Conservation (phyloP, 2,888 invertebrate species). For the Clepsis dumicolana region DNA sequence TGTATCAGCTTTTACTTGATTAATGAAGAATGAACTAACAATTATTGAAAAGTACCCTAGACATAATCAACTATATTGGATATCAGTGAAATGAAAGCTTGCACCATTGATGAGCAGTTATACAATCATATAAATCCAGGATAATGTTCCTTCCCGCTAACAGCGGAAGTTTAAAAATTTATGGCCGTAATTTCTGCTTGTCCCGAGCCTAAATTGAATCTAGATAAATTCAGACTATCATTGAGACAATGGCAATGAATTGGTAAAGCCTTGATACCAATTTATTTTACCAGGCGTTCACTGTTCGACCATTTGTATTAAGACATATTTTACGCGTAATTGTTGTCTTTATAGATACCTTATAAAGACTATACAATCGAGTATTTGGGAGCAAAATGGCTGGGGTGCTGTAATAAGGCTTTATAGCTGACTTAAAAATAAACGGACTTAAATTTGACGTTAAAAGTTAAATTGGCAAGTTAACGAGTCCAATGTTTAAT, state of each 20-base stretch:
- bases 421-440: background rate
- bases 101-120: no score
- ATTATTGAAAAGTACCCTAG: no score
- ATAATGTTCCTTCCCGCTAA: background rate
- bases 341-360: background rate
- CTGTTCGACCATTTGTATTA: background rate
- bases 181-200: background rate
- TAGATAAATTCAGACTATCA: background rate
- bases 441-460: background rate
- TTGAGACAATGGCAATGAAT: background rate
- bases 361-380: background rate
- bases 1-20: background rate
- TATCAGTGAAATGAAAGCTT: no score
- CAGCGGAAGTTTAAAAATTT: background rate
- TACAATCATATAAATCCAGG: background rate
- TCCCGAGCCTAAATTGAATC: background rate
- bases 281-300: constrained; percentile 1
- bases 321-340: background rate
- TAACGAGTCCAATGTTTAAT: background rate
- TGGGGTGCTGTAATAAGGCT: background rate
- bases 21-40: background rate
- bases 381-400: background rate
- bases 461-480: constrained; percentile 6
- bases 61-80: no score
- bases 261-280: background rate